phyloP scores from a whole-genome alignment of 2,797 vertebrate species.

The Cuculus canorus region DNA sequence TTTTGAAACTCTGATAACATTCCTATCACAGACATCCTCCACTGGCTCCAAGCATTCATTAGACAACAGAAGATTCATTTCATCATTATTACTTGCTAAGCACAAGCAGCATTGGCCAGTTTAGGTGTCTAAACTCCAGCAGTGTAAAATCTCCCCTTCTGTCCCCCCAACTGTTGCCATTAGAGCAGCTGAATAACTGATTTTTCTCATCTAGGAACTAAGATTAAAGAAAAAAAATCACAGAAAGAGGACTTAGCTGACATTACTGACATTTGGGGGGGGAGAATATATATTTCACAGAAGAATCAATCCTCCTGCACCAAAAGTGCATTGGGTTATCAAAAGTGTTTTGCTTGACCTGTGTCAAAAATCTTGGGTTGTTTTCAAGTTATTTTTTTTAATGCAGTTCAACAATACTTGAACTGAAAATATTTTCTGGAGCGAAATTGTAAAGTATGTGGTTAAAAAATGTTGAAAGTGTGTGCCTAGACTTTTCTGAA shows the following conservation, averaged over 20 bases:
- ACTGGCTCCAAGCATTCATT: neutral
- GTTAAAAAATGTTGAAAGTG: neutral
- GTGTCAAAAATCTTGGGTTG: neutral
- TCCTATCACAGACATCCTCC: neutral
- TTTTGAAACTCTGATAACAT: neutral
- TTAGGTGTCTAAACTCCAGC: slow-evolving; percentile 33
- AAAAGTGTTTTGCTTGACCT: slow-evolving; percentile 51
- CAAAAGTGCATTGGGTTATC: neutral
- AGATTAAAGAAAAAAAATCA: neutral
- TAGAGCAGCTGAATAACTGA: slow-evolving; percentile 32
- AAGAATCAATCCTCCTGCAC: neutral
- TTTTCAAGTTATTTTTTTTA: slow-evolving; percentile 36
- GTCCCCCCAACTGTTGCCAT: slow-evolving; percentile 59
- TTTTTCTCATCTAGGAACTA: slow-evolving; percentile 25
- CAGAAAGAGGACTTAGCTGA: neutral
- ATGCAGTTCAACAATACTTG: slow-evolving; percentile 4
- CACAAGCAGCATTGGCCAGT: slow-evolving; percentile 21
- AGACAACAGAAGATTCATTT: neutral
- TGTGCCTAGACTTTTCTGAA: neutral
- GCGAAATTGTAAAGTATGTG: neutral
- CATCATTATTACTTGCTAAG: slow-evolving; percentile 30
- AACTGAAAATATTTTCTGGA: neutral
- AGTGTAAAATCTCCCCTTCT: slow-evolving; percentile 58
- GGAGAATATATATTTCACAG: neutral
- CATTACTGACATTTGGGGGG: neutral